Percentiles rank a stretch among this genome's conserved stretches.
These are phyloP conservation scores for Leontopithecus rosalia DNA, from an alignment of 2,797 vertebrate species.

Conservation along the genomic window DNA sequence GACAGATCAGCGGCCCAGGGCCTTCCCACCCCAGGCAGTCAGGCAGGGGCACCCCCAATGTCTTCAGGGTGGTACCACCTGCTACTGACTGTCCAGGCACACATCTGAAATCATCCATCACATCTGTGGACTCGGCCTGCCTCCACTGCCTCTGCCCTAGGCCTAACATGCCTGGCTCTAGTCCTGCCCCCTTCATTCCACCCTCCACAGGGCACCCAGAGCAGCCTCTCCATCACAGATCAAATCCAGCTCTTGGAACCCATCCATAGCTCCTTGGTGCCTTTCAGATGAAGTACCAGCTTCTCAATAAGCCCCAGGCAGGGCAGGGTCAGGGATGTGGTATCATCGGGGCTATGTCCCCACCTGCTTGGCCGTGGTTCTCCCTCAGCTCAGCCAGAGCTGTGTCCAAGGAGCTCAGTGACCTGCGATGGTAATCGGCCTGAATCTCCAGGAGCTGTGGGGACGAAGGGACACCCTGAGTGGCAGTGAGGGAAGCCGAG, in stretches of 20 bases:
- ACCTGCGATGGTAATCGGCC: conserved; percentile 93
- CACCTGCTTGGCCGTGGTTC: conserved; percentile 89
- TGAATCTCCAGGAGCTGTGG: conserved; percentile 95
- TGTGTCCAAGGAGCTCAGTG: conserved; percentile 89
- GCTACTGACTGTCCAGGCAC: neutral
- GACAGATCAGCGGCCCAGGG: conserved; percentile 32
- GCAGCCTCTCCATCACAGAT: neutral
- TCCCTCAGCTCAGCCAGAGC: conserved; percentile 93
- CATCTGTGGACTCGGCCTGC: neutral
- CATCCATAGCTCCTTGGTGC: neutral
- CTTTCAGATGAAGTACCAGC: neutral
- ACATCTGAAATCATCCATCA: neutral
- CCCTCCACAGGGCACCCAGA: neutral
- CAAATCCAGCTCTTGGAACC: neutral
- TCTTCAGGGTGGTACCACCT: neutral
- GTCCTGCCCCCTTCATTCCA: neutral
- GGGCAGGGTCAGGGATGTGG: no score
- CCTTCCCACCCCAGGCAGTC: neutral
- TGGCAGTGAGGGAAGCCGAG: neutral
- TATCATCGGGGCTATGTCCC: fast-evolving
- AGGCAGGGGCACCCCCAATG: neutral
- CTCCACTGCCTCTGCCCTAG: neutral
- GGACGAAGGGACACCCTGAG: neutral
- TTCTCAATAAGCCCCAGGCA: neutral
- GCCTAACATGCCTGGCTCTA: neutral